Evolutionary conservation across 2,888 invertebrate genomes (phyloP).

Genomic region (Campoplex capitator): DNA sequence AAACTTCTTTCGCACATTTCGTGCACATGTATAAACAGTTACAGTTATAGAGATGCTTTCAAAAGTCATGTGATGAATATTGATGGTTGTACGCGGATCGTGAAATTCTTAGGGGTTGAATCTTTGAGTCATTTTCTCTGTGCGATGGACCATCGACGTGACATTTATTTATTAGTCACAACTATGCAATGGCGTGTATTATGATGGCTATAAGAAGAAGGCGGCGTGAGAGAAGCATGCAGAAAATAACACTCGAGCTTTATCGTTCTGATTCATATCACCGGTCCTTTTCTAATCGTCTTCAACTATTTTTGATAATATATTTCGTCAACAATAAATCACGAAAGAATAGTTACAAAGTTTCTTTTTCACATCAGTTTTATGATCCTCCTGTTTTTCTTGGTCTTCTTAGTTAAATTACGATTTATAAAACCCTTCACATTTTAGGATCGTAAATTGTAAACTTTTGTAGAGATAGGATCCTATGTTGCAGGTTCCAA

Average conservation of each 20-base stretch:
- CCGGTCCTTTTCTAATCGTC: no score
- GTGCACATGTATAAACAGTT: neutral
- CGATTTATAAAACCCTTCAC: neutral
- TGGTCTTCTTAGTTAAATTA: neutral
- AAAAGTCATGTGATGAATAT: neutral
- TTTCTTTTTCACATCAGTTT: neutral
- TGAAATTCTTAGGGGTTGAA: neutral
- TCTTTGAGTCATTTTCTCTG: neutral
- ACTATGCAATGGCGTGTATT: neutral
- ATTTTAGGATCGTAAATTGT: neutral
- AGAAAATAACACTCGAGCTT: no score
- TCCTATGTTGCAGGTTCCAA: neutral
- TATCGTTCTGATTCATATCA: no score
- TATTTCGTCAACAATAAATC: neutral
- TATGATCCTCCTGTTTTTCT: neutral
- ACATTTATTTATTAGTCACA: neutral
- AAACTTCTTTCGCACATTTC: conserved; percentile 33
- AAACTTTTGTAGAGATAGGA: neutral
- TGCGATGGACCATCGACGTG: neutral
- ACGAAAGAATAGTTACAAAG: neutral
- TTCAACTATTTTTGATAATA: neutral
- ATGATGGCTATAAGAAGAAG: no score
- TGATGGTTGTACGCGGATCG: conserved; percentile 6
- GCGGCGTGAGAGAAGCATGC: neutral
- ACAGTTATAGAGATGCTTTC: neutral